These are phyloP conservation scores for Moxostoma hubbsi DNA, from an alignment of 2,797 vertebrate species.

Conservation along the genomic window DNA sequence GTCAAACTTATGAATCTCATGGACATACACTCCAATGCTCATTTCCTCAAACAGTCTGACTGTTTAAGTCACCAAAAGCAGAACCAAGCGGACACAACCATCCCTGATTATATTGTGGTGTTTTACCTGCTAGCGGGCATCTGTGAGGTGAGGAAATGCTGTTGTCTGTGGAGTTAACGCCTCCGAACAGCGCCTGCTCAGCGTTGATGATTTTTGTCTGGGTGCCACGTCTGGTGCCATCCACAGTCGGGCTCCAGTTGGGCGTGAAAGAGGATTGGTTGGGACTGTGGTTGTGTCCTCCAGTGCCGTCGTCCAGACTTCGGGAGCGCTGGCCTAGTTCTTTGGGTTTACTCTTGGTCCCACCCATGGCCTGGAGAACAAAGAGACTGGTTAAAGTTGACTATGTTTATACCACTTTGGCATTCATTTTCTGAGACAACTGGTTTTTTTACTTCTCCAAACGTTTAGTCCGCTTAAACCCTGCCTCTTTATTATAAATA, in stretches of 20 bases:
- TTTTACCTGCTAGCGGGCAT: conserved; percentile 83
- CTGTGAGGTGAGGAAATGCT: conserved; percentile 85
- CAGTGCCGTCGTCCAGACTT: conserved; percentile 80
- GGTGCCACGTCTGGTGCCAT: conserved; percentile 76
- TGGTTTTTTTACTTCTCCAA: background rate
- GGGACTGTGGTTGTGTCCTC: conserved; percentile 71
- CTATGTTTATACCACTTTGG: too few species aligned
- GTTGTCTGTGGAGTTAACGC: conserved; percentile 86
- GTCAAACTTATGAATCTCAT: too few species aligned
- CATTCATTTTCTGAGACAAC: conserved; percentile 22
- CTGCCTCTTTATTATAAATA: too few species aligned
- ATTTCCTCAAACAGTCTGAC: too few species aligned
- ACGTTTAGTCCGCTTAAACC: too few species aligned
- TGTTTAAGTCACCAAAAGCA: too few species aligned
- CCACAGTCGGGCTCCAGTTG: conserved; percentile 79
- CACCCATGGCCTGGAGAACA: conserved; percentile 83
- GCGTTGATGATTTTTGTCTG: conserved; percentile 72
- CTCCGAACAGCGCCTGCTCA: conserved; percentile 88
- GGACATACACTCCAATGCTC: too few species aligned
- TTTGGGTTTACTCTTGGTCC: conserved; percentile 95
- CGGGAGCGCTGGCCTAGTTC: conserved; percentile 85
- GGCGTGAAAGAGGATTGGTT: conserved; percentile 80
- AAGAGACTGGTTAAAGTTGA: background rate
- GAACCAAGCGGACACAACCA: too few species aligned
- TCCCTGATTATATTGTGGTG: background rate